A percentile compares a stretch with the other conserved stretches of the same genome.
Conservation (phyloP, 2,113 vertebrate species). For the Lichenostomus cassidix region DNA sequence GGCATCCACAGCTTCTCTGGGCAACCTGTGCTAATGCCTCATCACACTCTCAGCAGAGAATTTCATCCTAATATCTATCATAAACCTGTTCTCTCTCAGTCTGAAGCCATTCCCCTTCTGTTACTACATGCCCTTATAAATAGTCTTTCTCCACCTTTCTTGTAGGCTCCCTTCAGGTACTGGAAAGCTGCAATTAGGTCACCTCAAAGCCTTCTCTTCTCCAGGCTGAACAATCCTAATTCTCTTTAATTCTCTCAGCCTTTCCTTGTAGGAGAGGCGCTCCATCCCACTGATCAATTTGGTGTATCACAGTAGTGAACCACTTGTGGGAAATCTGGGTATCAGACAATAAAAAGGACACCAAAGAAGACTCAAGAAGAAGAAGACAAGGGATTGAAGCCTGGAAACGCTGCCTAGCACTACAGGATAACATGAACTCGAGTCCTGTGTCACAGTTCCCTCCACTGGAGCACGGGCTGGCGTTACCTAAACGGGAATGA, state of each 20-base stretch:
- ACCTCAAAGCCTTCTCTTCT: neutral
- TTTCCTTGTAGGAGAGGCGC: neutral
- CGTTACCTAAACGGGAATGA: rapidly evolving
- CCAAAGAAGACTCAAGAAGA: neutral
- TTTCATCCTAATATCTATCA: neutral
- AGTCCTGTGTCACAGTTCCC: neutral
- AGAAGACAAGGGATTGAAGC: neutral
- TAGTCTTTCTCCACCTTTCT: neutral
- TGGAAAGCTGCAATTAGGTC: neutral
- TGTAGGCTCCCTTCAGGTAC: neutral
- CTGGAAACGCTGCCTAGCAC: neutral
- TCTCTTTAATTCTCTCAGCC: neutral
- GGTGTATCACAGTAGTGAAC: neutral
- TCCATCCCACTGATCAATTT: neutral
- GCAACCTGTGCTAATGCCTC: neutral
- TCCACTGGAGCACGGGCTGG: rapidly evolving
- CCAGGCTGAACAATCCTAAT: neutral
- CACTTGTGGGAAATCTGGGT: neutral
- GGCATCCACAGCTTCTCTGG: neutral
- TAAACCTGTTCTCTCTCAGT: neutral
- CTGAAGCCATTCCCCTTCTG: neutral
- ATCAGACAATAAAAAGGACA: neutral
- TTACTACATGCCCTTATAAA: neutral
- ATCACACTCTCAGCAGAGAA: neutral
- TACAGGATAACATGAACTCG: neutral